phyloP scores from a whole-genome alignment of 2,113 vertebrate species.

The Hoplias malabaricus region DNA sequence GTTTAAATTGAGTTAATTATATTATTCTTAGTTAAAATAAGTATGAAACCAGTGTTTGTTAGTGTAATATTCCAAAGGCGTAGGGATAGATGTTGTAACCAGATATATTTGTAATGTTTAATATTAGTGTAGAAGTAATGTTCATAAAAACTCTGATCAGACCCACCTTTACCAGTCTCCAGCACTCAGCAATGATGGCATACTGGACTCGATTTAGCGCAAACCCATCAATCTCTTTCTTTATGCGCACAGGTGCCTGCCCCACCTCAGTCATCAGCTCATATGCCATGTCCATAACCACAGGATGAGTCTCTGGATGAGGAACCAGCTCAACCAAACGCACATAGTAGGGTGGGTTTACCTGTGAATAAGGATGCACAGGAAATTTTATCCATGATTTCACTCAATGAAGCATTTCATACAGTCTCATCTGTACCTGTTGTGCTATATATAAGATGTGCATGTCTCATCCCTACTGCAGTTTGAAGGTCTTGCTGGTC shows the following conservation, averaged over 20 bases:
- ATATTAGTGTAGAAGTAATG: background rate
- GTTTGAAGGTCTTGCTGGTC: constrained; percentile 5
- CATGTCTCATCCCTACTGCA: background rate
- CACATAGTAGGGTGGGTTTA: constrained; percentile 93
- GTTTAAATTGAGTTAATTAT: too few relatives aligned
- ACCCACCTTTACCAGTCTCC: constrained; percentile 90
- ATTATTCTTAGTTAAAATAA: too few relatives aligned
- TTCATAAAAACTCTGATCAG: background rate
- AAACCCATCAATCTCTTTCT: constrained; percentile 89
- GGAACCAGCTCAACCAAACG: constrained; percentile 94
- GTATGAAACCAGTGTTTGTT: background rate
- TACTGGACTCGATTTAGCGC: constrained; percentile 92
- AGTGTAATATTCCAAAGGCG: background rate
- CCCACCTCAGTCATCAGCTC: constrained; percentile 86
- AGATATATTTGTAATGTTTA: too few relatives aligned
- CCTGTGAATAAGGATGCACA: constrained; percentile 67
- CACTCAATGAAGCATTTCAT: background rate
- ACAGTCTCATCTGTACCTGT: background rate
- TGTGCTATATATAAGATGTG: background rate
- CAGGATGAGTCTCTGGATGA: constrained; percentile 83
- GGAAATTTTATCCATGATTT: background rate
- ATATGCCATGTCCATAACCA: constrained; percentile 78
- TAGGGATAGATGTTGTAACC: background rate
- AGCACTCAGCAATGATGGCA: constrained; percentile 90
- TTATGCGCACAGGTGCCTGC: constrained; percentile 84